Evolutionary conservation across 2,888 invertebrate genomes (phyloP).

Genomic region (Apeira syringaria): DNA sequence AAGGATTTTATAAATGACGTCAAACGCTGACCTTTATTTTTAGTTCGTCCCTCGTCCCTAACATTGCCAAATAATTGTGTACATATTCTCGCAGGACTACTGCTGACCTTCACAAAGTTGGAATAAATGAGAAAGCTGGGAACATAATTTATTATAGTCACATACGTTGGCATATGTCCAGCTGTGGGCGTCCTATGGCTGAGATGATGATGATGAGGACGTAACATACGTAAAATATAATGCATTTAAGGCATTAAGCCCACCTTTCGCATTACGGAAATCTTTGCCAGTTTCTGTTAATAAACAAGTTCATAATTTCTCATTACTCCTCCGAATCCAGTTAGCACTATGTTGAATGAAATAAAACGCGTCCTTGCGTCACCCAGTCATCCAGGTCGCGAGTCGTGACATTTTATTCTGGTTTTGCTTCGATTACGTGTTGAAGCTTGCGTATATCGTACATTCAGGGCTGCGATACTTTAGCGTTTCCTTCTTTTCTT

Average conservation of each 20-base stretch:
- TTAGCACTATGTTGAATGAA: slow-evolving; percentile 28
- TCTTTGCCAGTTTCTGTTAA: not conserved
- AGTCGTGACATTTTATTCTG: slow-evolving; percentile 25
- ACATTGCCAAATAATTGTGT: slow-evolving; percentile 7
- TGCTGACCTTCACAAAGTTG: slow-evolving; percentile 4
- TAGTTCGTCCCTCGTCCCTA: slow-evolving; percentile 3
- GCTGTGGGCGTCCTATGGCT: no score
- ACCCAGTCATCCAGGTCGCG: slow-evolving; percentile 47
- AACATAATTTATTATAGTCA: slow-evolving; percentile 2
- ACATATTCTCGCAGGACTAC: slow-evolving; percentile 2
- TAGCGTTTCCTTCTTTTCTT: no score
- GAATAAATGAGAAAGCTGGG: not conserved
- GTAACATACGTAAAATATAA: no score
- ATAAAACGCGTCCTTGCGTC: slow-evolving; percentile 44
- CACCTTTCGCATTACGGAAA: not conserved
- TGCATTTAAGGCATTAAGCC: not conserved
- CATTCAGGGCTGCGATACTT: slow-evolving; percentile 8
- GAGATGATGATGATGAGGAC: no score
- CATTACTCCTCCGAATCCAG: slow-evolving; percentile 21
- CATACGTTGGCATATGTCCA: not conserved
- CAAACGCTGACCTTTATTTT: slow-evolving; percentile 12
- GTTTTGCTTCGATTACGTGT: slow-evolving; percentile 16
- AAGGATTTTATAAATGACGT: slow-evolving; percentile 15
- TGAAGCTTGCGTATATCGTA: slow-evolving; percentile 9
- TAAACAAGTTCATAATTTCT: slow-evolving; percentile 4